Evolutionary conservation across 2,888 invertebrate genomes (phyloP), one percentile per base, ranked within the genome.

Genomic region (Erebia palarica): DNA sequence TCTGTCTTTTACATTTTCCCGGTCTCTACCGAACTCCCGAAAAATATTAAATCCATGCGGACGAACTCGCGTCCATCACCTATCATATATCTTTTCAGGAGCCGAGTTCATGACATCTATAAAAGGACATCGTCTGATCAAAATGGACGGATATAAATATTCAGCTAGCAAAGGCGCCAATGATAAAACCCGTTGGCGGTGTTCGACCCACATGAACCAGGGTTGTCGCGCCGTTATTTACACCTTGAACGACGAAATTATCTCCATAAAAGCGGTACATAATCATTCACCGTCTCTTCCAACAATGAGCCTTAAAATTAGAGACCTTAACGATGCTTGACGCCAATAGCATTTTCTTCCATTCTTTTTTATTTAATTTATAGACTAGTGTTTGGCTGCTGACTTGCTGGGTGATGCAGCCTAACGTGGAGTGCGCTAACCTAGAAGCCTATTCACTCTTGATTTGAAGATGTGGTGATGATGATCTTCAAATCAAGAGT

Each of bases 151-250:
- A 1, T 58, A 66, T 36, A 59, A 14, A 9, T 59, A 67, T 18
- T 67, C 67, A 14, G 59, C 58, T 10, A 11, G 49, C 7, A 58
- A 47, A 16, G n/a, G 57, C 51, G n/a, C 14, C 9, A 16, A 36
- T 18, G 11, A 16, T 5, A 82, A 78, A 53, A 57, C 67, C 0
- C 75, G 85, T 13, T 87, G 87, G 87, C 72, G 80, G 8, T 87
- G 86, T 68, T 86, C 86, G 1, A 84, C 86, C 0, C 83, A 87
- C 66, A 55, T 74, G 9, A 74, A 77, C 3, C 71, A 75, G 9
- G 83, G 84, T 0, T 87, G 86, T 67, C 72, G 71, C 53, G 86
- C 85, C 0, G 74, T 65, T 3, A 61, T 86, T 3, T 71, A 77
- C 64, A 85, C 84, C 1, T 16, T 67, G 1, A 36, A 60, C 9